Conservation (phyloP, 30 jellyfish, hydroid and myxozoan genomes). For the Aurelia sp. region DNA sequence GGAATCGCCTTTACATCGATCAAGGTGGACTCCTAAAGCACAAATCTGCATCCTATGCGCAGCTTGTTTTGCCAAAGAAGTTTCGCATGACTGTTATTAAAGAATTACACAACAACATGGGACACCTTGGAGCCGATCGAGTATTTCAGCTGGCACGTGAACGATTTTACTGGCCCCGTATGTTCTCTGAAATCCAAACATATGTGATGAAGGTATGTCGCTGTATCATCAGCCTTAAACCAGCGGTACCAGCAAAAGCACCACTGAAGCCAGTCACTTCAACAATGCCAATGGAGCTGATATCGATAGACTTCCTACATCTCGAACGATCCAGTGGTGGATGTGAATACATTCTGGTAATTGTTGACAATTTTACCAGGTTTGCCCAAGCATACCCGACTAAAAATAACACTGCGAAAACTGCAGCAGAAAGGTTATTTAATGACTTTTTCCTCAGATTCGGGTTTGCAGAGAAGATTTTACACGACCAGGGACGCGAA, state of each 20-base stretch:
- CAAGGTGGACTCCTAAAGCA: too few relatives aligned
- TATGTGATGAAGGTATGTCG: too few relatives aligned
- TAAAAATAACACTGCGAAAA: conserved; percentile 5
- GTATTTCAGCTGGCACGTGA: conserved; percentile 3
- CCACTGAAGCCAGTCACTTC: too few relatives aligned
- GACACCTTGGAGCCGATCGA: conserved; percentile 8
- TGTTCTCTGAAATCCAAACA: too few relatives aligned
- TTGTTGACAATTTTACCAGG: conserved; percentile 29
- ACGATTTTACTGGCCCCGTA: conserved; percentile 1
- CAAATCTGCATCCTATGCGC: too few relatives aligned
- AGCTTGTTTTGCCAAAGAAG: too few relatives aligned
- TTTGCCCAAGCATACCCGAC: conserved; percentile 31
- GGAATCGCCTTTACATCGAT: too few relatives aligned
- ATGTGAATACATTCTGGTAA: conserved; percentile 21
- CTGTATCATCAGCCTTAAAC: not conserved
- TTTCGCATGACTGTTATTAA: too few relatives aligned
- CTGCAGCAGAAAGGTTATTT: conserved; percentile 14
- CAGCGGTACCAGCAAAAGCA: too few relatives aligned
- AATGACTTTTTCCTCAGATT: conserved; percentile 24
- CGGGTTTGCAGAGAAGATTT: conserved; percentile 11
- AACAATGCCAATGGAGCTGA: not conserved
- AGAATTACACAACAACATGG: not conserved
- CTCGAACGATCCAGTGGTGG: conserved; percentile 12
- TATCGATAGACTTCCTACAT: conserved; percentile 11
- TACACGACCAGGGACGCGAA: conserved; percentile 44